Conservation (phyloP, 64 coral and sea anemone genomes). For the Actinia tenebrosa region DNA sequence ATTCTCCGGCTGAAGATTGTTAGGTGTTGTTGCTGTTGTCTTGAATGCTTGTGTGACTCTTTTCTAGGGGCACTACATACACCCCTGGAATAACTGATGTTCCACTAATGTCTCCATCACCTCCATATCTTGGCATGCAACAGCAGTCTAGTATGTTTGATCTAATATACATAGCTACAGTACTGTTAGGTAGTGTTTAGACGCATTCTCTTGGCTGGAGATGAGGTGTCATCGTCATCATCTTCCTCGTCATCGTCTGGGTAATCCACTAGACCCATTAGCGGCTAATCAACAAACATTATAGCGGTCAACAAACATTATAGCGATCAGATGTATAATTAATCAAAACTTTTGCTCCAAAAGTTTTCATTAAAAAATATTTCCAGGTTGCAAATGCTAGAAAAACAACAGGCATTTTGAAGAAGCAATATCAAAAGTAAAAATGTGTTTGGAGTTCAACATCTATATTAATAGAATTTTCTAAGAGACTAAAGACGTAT, state of each 20-base stretch:
- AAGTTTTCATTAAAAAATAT: no score
- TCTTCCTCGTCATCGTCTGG: slow-evolving; percentile 97
- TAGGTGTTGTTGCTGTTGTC: background rate
- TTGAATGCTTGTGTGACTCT: background rate
- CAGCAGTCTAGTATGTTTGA: slow-evolving; percentile 1
- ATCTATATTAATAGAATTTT: no score
- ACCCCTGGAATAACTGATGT: background rate
- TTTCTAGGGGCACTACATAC: background rate
- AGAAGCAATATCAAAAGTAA: no score
- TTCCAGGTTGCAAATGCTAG: no score
- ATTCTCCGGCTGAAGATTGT: background rate
- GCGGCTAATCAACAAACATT: slow-evolving; percentile 33
- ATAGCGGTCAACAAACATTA: slow-evolving; percentile 14
- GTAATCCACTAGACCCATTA: slow-evolving; percentile 92
- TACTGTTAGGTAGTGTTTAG: slow-evolving; percentile 75
- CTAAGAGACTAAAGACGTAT: no score
- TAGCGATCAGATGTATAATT: background rate
- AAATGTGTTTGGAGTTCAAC: no score
- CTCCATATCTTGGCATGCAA: background rate
- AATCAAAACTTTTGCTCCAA: background rate
- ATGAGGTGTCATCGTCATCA: slow-evolving; percentile 49
- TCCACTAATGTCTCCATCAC: background rate
- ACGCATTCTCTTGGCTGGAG: slow-evolving; percentile 86
- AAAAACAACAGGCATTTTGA: no score
- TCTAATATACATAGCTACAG: background rate